Percentiles rank a stretch among this genome's conserved stretches.
Conservation (phyloP, 1,140 invertebrate genomes). For the Agrypnia vestita region DNA sequence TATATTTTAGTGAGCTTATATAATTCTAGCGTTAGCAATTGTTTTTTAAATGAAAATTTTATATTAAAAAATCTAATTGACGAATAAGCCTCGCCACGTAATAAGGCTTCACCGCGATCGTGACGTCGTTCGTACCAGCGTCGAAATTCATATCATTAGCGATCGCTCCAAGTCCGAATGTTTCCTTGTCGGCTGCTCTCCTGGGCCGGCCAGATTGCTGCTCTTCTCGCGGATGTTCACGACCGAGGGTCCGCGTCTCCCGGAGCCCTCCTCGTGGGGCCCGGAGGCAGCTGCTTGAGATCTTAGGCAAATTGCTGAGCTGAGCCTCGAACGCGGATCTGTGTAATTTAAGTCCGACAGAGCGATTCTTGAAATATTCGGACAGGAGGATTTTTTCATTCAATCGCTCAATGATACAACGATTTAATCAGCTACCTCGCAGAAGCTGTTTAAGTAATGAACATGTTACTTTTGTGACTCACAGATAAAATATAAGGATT, state of each 20-base stretch:
- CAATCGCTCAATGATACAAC: too few relatives aligned
- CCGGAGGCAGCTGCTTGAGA: constrained; percentile 3
- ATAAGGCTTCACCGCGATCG: constrained; percentile 1
- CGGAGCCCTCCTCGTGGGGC: not conserved
- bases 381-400: too few relatives aligned
- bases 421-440: too few relatives aligned
- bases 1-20: too few relatives aligned
- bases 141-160: constrained; percentile 26
- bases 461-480: too few relatives aligned
- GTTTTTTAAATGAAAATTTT: too few relatives aligned
- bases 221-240: not conserved
- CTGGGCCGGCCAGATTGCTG: not conserved
- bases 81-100: not conserved
- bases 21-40: too few relatives aligned
- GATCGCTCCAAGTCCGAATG: not conserved
- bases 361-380: too few relatives aligned
- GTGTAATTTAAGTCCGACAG: not conserved
- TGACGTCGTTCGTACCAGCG: constrained; percentile 15
- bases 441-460: too few relatives aligned
- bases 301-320: constrained; percentile 17
- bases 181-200: not conserved
- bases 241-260: not conserved
- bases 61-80: not conserved
- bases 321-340: not conserved
- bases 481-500: too few relatives aligned